A percentile compares a stretch with the other conserved stretches of the same genome.
phyloP scores from a whole-genome alignment of 2,888 invertebrate genomes.

The Sussaba pulchella region DNA sequence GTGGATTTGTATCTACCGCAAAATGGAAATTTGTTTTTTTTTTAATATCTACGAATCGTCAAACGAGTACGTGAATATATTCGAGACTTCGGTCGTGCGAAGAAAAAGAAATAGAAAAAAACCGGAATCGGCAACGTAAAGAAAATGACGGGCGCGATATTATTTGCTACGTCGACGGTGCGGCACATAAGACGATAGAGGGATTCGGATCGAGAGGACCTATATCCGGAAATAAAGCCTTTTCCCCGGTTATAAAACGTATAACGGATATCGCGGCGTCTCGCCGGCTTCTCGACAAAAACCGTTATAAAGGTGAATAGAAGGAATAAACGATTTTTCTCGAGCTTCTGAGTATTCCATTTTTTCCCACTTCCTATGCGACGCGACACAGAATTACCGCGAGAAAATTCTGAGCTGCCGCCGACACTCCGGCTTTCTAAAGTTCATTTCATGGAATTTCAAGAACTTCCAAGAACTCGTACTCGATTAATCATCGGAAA shows the following conservation, averaged over 20 bases:
- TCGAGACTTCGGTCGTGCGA: too few species aligned
- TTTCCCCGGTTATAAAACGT: slow-evolving; percentile 14
- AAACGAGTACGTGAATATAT: too few species aligned
- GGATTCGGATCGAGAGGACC: slow-evolving; percentile 23
- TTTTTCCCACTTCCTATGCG: not conserved
- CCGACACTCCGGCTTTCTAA: not conserved
- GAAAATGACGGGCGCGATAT: slow-evolving; percentile 24
- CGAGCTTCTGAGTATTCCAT: not conserved
- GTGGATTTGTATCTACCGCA: too few species aligned
- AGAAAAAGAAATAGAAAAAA: too few species aligned
- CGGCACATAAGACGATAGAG: not conserved
- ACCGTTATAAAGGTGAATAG: not conserved
- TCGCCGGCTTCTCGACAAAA: not conserved
- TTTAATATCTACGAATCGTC: too few species aligned
- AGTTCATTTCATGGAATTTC: too few species aligned
- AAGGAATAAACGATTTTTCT: not conserved
- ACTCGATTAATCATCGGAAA: not conserved
- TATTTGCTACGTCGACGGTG: not conserved
- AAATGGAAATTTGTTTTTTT: too few species aligned
- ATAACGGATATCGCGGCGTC: slow-evolving; percentile 6
- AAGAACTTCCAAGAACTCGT: too few species aligned
- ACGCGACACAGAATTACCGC: not conserved
- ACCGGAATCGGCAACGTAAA: too few species aligned
- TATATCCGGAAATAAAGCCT: slow-evolving; percentile 47
- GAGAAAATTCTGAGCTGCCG: not conserved